Evolutionary conservation across 1,140 invertebrate species (phyloP).

Genomic region (Drosophila bipectinata): DNA sequence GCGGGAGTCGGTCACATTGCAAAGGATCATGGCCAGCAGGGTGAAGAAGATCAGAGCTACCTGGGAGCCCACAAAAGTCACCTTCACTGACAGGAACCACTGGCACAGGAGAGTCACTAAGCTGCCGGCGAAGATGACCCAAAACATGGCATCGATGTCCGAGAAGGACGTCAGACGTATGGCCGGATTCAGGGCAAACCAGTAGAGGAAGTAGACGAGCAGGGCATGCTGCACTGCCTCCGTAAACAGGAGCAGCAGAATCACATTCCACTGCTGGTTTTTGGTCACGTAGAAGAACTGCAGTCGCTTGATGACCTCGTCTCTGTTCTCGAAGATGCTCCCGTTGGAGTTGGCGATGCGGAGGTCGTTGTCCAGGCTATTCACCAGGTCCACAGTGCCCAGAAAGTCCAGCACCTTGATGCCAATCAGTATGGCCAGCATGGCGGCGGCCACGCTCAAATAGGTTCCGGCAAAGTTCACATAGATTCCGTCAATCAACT

Average conservation of each 20-base stretch:
- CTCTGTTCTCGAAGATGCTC: conserved; percentile 67
- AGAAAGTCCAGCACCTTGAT: conserved; percentile 70
- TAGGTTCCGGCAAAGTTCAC: conserved; percentile 75
- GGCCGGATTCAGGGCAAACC: conserved; percentile 69
- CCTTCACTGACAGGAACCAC: conserved; percentile 65
- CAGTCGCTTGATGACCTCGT: conserved; percentile 71
- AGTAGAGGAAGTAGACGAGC: conserved; percentile 75
- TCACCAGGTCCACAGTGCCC: conserved; percentile 66
- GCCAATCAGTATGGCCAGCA: conserved; percentile 65
- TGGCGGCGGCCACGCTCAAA: conserved; percentile 54
- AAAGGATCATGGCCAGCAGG: conserved; percentile 72
- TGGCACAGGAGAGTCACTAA: conserved; percentile 44
- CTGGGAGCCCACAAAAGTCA: conserved; percentile 69
- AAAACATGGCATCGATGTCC: conserved; percentile 67
- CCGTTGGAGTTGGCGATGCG: conserved; percentile 77
- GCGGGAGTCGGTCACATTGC: conserved; percentile 49
- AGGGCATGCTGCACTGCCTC: conserved; percentile 75
- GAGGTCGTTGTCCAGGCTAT: conserved; percentile 76
- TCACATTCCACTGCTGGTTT: conserved; percentile 77
- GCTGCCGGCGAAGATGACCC: conserved; percentile 71
- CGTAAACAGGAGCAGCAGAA: conserved; percentile 66
- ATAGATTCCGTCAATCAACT: conserved; percentile 71
- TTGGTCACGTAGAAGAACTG: conserved; percentile 82
- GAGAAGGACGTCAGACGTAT: conserved; percentile 55
- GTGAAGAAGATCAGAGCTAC: conserved; percentile 56